phyloP scores from a whole-genome alignment of 2,113 vertebrate genomes.

The Zosterops japonicus region DNA sequence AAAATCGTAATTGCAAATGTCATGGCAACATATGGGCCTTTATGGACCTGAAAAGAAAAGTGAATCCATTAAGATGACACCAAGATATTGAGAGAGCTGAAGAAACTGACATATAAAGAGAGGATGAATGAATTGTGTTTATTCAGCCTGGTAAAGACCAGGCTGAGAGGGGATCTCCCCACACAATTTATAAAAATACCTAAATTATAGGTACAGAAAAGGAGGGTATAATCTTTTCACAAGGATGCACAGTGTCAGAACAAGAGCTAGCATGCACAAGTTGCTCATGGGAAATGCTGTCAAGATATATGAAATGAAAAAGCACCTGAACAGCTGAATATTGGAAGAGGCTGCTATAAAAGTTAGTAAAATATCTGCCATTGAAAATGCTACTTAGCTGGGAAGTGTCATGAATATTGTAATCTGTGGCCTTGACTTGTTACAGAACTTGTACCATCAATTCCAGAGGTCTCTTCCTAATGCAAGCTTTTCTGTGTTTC shows the following conservation, averaged over 20 bases:
- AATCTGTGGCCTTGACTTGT: not conserved
- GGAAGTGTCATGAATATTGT: not conserved
- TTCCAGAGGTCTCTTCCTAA: not conserved
- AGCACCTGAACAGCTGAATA: not conserved
- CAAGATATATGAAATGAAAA: not conserved
- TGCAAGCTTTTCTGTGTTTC: not conserved
- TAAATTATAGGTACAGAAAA: not conserved
- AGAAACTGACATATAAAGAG: not conserved
- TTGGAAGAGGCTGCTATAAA: not conserved
- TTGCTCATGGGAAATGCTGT: not conserved
- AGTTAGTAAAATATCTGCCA: not conserved
- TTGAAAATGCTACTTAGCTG: not conserved
- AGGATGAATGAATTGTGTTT: not conserved
- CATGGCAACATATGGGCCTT: not conserved
- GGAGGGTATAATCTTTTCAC: not conserved
- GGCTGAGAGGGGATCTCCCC: not conserved
- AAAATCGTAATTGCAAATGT: not conserved
- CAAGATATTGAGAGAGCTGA: not conserved
- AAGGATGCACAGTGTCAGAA: not conserved
- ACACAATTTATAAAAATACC: not conserved
- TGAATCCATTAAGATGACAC: not conserved
- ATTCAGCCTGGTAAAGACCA: not conserved
- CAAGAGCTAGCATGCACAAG: not conserved
- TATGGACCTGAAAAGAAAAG: not conserved
- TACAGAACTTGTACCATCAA: not conserved